Evolutionary conservation across 2,888 invertebrate genomes (phyloP), one percentile per base, ranked within the genome.

Genomic region (Schizaphis graminum): DNA sequence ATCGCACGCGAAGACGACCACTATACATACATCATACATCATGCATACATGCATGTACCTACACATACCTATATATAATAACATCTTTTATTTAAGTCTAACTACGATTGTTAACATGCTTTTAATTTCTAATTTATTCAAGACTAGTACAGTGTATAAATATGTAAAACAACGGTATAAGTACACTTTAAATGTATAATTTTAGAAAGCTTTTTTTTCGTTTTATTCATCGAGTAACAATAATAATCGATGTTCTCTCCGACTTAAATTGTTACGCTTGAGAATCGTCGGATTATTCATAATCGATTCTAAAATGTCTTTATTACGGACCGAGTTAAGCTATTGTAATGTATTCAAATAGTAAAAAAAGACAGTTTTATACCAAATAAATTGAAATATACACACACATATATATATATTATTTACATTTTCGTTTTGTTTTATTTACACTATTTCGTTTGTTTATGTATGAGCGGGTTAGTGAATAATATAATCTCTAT

Each of bases 61-160:
- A 53, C 3, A 56, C 77, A 77, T 77, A 35, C 11, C 7, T 10
- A 57, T 57, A 26, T 16, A 21, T 35, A 7, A 77, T 7, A 35
- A 77, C 2, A 26, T 77, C 21, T 41, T 77, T 77, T 24, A 16
- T 67, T 35, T 35, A 35, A 77, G 77, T 35, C 77, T 8, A 35
- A 77, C 77, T 35, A 35, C 35, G 35, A 91, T 91, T 56, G 91
- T 91, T 85, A 85, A 85, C 91, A 85, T 85, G 44, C 44, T 85
- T 85, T 91, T 85, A 85, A 91, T 91, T 91, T 91, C 91, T 91
- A 91, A 91, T 91, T 91, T 91, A 91, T 91, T 86, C 91, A 86
- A 13, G 44, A 47, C n/a, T 7, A 44, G n/a, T 26, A n/a, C 56
- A 26, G 53, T n/a, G 26, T 35, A 91, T 91, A 91, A 91, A 91